These are phyloP conservation scores for Taxidea taxus DNA, from an alignment of 2,113 vertebrate species.

Conservation along the genomic window DNA sequence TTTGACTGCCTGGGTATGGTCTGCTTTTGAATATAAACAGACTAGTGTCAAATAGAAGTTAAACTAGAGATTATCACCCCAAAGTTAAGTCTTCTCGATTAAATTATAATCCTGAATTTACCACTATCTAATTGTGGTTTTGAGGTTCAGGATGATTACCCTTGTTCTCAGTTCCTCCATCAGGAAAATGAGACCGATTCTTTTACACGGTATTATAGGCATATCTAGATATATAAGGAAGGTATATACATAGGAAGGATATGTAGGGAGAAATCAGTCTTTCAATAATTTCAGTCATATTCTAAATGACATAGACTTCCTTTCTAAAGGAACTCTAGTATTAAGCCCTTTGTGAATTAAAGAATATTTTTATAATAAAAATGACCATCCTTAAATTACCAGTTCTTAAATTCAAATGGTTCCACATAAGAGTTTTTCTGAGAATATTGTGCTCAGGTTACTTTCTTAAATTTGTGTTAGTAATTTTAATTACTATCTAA, in stretches of 20 bases:
- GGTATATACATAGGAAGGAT: neutral
- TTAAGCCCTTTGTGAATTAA: slow-evolving; percentile 1
- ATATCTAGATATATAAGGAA: neutral
- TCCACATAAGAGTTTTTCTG: neutral
- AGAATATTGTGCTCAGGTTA: neutral
- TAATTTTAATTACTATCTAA: neutral
- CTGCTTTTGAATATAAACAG: neutral
- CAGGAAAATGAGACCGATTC: neutral
- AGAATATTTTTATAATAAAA: slow-evolving; percentile 26
- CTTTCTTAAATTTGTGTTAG: neutral
- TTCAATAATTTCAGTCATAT: neutral
- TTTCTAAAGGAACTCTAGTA: neutral
- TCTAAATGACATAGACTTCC: neutral
- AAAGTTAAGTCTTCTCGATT: neutral
- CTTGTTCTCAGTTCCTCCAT: neutral
- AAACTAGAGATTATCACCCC: neutral
- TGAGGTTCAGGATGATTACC: neutral
- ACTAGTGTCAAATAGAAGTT: neutral
- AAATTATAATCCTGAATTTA: neutral
- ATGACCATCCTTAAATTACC: neutral
- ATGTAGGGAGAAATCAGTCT: neutral
- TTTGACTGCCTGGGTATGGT: neutral
- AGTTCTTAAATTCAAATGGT: neutral
- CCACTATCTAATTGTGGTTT: neutral
- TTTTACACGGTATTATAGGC: neutral